Percentiles rank a stretch among this genome's conserved stretches.
These are phyloP conservation scores for Paracentrotus lividus DNA, from an alignment of 53 echinoderm and acorn worm genomes.

Conservation along the genomic window DNA sequence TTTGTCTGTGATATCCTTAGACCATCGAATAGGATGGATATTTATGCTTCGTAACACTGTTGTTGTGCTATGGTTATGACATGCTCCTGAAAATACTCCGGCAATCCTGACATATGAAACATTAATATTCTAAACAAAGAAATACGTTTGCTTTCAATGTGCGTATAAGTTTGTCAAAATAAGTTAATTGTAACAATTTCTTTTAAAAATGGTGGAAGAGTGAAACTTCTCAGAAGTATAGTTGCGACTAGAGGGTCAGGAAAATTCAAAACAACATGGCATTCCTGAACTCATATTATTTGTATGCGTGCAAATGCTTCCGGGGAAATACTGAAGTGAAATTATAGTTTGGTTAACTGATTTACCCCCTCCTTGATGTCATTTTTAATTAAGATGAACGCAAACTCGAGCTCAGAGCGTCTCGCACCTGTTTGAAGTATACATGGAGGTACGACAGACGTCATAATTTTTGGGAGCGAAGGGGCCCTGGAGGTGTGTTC, in stretches of 20 bases:
- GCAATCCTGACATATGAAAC: too few species aligned
- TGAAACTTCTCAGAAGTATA: neutral
- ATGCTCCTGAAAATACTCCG: too few species aligned
- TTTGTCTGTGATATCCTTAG: too few species aligned
- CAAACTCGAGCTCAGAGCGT: neutral
- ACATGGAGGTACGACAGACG: too few species aligned
- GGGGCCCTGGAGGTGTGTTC: neutral
- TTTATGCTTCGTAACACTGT: too few species aligned
- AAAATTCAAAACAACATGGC: neutral
- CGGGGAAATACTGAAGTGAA: neutral
- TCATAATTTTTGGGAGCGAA: too few species aligned
- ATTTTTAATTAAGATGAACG: neutral
- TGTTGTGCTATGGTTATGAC: too few species aligned
- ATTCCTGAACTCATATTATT: neutral
- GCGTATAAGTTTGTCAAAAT: too few species aligned
- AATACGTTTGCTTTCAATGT: too few species aligned
- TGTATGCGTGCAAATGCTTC: neutral
- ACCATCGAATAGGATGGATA: too few species aligned
- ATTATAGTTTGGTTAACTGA: slow-evolving; percentile 33
- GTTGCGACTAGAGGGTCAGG: neutral
- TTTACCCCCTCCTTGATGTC: slow-evolving; percentile 33
- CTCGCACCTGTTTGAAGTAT: neutral
- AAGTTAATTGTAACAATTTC: too few species aligned
- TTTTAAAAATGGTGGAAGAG: neutral
- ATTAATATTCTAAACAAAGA: too few species aligned